Conservation (phyloP, 2,113 vertebrate genomes). For the Centropus unirufus region DNA sequence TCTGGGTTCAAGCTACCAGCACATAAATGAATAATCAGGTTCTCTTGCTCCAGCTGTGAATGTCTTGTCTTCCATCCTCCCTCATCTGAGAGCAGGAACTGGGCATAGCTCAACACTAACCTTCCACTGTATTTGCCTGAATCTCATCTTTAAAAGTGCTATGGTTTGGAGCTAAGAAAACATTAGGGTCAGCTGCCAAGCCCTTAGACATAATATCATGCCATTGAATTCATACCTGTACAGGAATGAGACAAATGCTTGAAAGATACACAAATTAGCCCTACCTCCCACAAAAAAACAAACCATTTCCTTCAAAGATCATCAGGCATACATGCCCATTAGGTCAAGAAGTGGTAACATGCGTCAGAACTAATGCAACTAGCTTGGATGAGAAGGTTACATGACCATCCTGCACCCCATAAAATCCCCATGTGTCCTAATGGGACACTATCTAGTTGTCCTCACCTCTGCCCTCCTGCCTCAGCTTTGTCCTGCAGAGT, state of each 20-base stretch:
- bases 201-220: neutral
- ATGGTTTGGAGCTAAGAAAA: neutral
- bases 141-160: neutral
- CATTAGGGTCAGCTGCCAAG: neutral
- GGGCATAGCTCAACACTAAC: neutral
- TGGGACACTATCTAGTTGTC: neutral
- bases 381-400: neutral
- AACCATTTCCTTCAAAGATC: neutral
- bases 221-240: neutral
- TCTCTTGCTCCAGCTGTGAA: neutral
- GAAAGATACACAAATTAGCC: neutral
- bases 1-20: neutral
- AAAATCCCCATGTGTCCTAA: neutral
- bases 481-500: neutral
- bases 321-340: neutral
- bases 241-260: neutral
- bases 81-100: neutral
- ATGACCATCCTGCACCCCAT: neutral
- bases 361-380: neutral
- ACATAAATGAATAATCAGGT: neutral
- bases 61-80: neutral
- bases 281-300: neutral
- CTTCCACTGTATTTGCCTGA: neutral
- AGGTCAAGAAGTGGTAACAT: neutral
- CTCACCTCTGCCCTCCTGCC: neutral